Evolutionary conservation across 2,113 vertebrate species (phyloP).

Genomic region (Rhinolophus sinicus): DNA sequence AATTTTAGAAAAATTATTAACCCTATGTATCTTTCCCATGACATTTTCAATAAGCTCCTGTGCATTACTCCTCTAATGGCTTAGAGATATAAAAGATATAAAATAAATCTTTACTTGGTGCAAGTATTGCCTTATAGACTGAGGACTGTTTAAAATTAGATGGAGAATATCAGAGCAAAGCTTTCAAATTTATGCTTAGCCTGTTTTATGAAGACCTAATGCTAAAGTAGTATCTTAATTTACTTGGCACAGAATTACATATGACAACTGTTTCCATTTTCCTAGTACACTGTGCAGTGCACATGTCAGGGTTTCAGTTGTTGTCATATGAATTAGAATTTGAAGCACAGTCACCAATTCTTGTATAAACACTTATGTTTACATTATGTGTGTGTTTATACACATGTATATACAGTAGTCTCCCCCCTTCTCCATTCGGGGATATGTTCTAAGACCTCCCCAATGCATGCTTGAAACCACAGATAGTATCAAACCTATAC

Average conservation of each 20-base stretch:
- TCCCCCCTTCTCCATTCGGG: background rate
- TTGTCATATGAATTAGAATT: conserved; percentile 17
- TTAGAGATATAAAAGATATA: background rate
- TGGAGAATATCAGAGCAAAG: conserved; percentile 8
- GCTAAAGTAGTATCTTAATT: conserved; percentile 24
- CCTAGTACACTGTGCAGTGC: background rate
- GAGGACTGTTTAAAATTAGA: background rate
- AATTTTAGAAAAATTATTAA: background rate
- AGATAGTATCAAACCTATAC: background rate
- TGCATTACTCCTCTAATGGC: background rate
- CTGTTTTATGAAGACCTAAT: background rate
- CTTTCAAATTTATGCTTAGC: conserved; percentile 1
- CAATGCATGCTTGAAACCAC: no score
- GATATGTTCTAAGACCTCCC: background rate
- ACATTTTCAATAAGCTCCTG: background rate
- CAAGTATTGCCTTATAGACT: background rate
- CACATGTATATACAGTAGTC: background rate
- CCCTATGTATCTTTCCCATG: background rate
- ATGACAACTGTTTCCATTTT: conserved; percentile 2
- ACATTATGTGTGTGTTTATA: background rate
- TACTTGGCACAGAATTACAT: conserved; percentile 12
- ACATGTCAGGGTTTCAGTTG: background rate
- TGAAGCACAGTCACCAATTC: background rate
- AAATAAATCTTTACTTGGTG: background rate
- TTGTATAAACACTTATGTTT: background rate